A percentile compares a stretch with the other conserved stretches of the same genome.
Conservation (phyloP, 1,140 invertebrate genomes). For the Platyscapa corneri region DNA sequence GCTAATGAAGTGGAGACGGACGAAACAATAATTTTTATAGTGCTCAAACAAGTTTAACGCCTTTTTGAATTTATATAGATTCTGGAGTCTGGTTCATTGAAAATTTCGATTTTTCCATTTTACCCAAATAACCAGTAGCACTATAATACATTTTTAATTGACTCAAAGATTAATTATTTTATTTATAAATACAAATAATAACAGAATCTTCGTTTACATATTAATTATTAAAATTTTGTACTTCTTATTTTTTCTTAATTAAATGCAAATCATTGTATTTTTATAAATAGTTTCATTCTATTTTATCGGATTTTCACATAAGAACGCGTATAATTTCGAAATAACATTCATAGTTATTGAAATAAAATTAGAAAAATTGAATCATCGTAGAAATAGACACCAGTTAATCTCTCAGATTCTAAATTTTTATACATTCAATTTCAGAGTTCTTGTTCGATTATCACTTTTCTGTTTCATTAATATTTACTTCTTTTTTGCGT, state of each 20-base stretch:
- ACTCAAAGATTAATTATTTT: no score
- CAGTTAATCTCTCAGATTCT: constrained; percentile 22
- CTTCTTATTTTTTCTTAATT: no score
- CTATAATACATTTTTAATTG: no score
- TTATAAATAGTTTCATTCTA: neutral
- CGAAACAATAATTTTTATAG: constrained; percentile 45
- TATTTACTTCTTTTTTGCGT: constrained; percentile 76
- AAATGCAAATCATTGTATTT: no score
- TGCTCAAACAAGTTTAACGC: constrained; percentile 47
- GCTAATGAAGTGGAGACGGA: constrained; percentile 47
- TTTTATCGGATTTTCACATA: neutral
- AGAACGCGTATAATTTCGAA: neutral
- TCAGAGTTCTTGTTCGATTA: constrained; percentile 46
- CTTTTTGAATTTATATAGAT: constrained; percentile 30
- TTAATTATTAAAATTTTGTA: no score
- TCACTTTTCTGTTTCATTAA: constrained; percentile 60
- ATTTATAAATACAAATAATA: no score
- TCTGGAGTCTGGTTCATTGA: constrained; percentile 18
- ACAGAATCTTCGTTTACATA: no score
- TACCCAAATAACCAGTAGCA: constrained; percentile 4
- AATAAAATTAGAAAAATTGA: constrained; percentile 31
- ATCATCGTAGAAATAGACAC: neutral
- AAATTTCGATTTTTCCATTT: constrained; percentile 27
- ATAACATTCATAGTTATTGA: constrained; percentile 1
- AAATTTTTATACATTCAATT: constrained; percentile 25